A percentile compares a stretch with the other conserved stretches of the same genome.
phyloP scores from a whole-genome alignment of 2,113 vertebrate genomes.

The Chloropsis cyanopogon region DNA sequence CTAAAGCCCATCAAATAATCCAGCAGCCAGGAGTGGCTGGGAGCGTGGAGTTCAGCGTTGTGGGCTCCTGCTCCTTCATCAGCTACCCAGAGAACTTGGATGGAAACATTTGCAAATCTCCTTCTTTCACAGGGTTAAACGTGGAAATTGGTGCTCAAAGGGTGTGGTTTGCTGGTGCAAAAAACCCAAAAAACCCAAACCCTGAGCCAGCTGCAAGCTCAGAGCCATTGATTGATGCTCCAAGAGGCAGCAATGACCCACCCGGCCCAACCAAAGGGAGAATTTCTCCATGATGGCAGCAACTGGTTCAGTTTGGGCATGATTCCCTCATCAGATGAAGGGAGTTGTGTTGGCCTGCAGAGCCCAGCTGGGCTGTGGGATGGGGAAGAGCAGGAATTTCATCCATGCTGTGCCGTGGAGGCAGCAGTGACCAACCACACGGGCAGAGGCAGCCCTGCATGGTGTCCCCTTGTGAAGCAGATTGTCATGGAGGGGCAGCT shows the following conservation, averaged over 20 bases:
- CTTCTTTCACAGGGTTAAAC: background rate
- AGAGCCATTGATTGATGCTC: background rate
- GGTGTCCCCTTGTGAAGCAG: background rate
- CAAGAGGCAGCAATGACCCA: background rate
- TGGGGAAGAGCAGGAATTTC: background rate
- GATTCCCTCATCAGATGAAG: background rate
- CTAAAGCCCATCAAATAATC: background rate
- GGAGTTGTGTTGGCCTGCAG: background rate
- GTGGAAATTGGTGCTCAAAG: background rate
- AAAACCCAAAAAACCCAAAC: background rate
- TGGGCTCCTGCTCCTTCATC: background rate
- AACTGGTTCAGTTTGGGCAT: background rate
- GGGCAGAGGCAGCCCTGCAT: background rate
- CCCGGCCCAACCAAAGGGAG: background rate
- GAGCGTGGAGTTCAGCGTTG: rapidly evolving
- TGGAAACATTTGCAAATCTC: background rate
- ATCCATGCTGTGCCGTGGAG: background rate
- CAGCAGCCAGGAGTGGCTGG: rapidly evolving
- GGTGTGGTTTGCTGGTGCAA: background rate
- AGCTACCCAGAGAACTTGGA: background rate
- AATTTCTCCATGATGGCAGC: background rate
- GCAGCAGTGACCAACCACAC: background rate
- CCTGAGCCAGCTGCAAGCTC: background rate
- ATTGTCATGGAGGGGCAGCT: background rate
- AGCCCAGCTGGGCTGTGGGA: background rate